Percentiles rank a stretch among this genome's conserved stretches.
Evolutionary conservation across 2,113 vertebrate species (phyloP).

Genomic region (Zingel zingel): DNA sequence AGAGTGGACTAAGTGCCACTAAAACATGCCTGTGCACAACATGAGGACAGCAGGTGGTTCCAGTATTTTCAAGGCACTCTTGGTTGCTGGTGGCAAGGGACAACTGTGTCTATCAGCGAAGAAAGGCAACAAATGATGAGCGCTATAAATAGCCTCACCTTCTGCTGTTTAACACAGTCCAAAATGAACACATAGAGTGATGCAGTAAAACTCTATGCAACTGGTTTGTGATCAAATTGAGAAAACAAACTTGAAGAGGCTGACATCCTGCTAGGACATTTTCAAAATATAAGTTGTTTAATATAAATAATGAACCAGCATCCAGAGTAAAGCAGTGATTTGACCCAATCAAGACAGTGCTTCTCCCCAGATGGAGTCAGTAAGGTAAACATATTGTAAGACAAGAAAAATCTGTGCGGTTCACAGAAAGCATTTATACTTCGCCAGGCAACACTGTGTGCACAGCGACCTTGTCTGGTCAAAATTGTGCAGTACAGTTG

Average conservation of each 20-base stretch:
- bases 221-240: background rate
- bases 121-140: conserved; percentile 57
- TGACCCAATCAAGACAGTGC: background rate
- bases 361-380: background rate
- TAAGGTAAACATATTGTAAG: background rate
- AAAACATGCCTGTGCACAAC: conserved; percentile 54
- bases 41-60: conserved; percentile 77
- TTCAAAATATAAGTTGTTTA: background rate
- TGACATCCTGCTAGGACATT: background rate
- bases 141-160: conserved; percentile 60
- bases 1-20: conserved; percentile 39
- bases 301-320: background rate
- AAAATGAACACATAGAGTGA: background rate
- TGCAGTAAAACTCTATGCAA: background rate
- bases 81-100: conserved; percentile 59
- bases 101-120: conserved; percentile 80
- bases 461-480: conserved; percentile 59
- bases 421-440: background rate
- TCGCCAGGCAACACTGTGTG: accelerated
- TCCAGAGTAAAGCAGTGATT: background rate
- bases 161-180: conserved; percentile 5
- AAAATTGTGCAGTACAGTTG: background rate
- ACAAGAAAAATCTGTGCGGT: background rate
- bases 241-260: background rate
- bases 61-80: conserved; percentile 60